These are phyloP conservation scores for Botia almorhae DNA, from an alignment of 2,797 vertebrate genomes.

Conservation along the genomic window DNA sequence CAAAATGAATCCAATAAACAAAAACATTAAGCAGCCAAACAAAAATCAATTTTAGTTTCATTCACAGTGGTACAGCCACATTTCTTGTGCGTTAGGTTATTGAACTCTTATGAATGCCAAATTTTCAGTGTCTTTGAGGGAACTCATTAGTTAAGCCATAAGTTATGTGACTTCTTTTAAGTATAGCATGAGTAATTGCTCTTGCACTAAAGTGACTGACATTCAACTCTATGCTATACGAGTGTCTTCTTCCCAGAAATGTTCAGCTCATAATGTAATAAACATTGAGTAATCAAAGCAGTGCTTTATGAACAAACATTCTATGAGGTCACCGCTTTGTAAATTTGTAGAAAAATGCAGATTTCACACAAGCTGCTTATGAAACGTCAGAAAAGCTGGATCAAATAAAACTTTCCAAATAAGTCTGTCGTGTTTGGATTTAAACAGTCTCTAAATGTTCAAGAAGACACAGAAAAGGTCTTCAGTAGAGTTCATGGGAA, in stretches of 20 bases:
- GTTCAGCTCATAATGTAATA: slow-evolving; percentile 44
- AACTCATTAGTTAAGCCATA: slow-evolving; percentile 21
- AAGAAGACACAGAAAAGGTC: too few species aligned
- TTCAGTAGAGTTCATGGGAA: not conserved
- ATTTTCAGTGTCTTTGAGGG: slow-evolving; percentile 10
- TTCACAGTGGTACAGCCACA: not conserved
- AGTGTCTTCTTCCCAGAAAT: slow-evolving; percentile 46
- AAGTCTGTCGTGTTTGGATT: slow-evolving; percentile 31
- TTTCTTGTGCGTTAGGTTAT: slow-evolving; percentile 17
- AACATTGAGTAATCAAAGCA: slow-evolving; percentile 57
- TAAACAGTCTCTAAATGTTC: slow-evolving; percentile 35
- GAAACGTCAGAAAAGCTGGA: slow-evolving; percentile 58
- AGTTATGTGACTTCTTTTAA: slow-evolving; percentile 3
- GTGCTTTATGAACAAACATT: slow-evolving; percentile 59
- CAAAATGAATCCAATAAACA: not conserved
- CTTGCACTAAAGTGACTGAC: slow-evolving; percentile 24
- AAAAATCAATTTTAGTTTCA: not conserved
- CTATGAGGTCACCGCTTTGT: slow-evolving; percentile 30
- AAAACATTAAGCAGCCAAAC: slow-evolving; percentile 11
- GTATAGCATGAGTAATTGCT: slow-evolving; percentile 21
- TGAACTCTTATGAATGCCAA: not conserved
- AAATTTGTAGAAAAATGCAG: slow-evolving; percentile 58
- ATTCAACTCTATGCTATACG: not conserved
- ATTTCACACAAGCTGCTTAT: slow-evolving; percentile 59
- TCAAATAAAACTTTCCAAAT: slow-evolving; percentile 35